These are phyloP conservation scores for Eupithecia subfuscata DNA, from an alignment of 2,888 invertebrate genomes.

Conservation along the genomic window DNA sequence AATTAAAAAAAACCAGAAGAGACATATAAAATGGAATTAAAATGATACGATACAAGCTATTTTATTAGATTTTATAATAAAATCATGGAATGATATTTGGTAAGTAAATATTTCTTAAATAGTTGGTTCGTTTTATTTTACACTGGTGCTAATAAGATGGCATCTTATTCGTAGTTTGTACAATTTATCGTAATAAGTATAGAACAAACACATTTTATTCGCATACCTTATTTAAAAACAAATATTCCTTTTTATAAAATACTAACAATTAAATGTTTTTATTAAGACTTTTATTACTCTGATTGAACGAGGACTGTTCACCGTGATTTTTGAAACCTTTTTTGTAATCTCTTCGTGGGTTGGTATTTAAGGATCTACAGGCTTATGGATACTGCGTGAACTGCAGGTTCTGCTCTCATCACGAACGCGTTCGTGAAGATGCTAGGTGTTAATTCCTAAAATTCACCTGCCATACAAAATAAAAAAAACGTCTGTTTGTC, in stretches of 20 bases:
- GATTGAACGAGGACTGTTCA: background rate
- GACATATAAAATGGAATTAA: background rate
- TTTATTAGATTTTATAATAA: background rate
- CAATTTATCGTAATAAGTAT: background rate
- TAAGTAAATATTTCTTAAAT: background rate
- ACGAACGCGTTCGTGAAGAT: no score
- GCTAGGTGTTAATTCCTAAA: no score
- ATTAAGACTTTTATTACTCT: background rate
- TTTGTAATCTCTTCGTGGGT: no score
- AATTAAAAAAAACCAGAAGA: background rate
- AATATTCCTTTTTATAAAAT: background rate
- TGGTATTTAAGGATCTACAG: no score
- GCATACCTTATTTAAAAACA: background rate
- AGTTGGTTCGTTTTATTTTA: constrained; percentile 2
- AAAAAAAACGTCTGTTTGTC: no score
- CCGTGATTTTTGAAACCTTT: no score
- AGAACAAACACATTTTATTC: background rate
- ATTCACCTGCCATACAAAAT: no score
- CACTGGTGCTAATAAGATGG: background rate
- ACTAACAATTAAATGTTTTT: background rate
- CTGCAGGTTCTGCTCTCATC: background rate
- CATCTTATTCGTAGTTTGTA: background rate
- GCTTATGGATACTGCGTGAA: no score
- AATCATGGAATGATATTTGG: constrained; percentile 7
- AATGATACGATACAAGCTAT: background rate